phyloP scores from a whole-genome alignment of 1,140 invertebrate genomes.

The Episyrphus balteatus region DNA sequence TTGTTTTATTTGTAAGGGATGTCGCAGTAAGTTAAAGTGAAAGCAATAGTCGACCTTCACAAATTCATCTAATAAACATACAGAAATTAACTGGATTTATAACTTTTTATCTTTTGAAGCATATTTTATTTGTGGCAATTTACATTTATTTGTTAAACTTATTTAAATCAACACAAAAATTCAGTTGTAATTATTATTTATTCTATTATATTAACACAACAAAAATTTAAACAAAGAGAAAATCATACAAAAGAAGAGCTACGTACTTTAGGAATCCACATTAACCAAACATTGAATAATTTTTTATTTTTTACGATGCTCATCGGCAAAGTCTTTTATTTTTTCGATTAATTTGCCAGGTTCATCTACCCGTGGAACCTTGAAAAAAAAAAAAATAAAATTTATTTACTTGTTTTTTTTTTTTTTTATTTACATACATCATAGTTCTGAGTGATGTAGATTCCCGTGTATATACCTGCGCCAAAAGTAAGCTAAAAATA shows the following conservation, averaged over 20 bases:
- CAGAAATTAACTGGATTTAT: no score
- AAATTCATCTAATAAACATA: no score
- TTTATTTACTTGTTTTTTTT: neutral
- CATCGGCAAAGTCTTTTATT: conserved; percentile 55
- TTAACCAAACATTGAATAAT: conserved; percentile 20
- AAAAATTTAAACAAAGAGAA: neutral
- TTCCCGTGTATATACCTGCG: conserved; percentile 63
- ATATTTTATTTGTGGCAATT: no score
- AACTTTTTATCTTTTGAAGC: no score
- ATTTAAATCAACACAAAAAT: no score
- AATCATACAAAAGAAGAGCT: neutral
- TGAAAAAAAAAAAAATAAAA: conserved; percentile 37
- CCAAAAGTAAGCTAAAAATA: conserved; percentile 59
- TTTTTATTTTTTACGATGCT: conserved; percentile 41
- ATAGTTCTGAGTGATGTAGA: conserved; percentile 74
- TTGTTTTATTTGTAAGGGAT: no score
- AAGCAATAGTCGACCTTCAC: no score
- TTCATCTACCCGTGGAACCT: conserved; percentile 72
- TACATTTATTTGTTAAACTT: no score
- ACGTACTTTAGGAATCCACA: neutral
- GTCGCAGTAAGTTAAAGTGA: no score
- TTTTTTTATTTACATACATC: conserved; percentile 44
- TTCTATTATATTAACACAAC: neutral
- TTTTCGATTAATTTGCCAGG: conserved; percentile 55
- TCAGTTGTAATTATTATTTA: no score